phyloP scores from a whole-genome alignment of 2,113 vertebrate species.

The Nestor notabilis region DNA sequence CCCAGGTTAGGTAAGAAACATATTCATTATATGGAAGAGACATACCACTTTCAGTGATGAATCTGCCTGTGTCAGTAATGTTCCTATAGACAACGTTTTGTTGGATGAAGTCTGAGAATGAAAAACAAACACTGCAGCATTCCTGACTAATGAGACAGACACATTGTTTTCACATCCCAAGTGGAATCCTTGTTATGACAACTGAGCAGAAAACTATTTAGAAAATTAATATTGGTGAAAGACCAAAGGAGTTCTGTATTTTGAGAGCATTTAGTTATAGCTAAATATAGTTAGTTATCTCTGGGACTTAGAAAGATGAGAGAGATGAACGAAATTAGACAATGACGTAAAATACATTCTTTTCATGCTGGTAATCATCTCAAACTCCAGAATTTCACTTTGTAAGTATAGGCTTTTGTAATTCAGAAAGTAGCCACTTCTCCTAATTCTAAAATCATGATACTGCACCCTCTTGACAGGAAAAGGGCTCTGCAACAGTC shows the following conservation, averaged over 20 bases:
- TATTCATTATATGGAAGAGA: background rate
- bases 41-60: slow-evolving; percentile 63
- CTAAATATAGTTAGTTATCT: background rate
- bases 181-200: background rate
- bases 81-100: slow-evolving; percentile 47
- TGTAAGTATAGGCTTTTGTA: background rate
- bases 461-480: background rate
- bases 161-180: background rate
- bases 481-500: background rate
- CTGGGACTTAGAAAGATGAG: background rate
- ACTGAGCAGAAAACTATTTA: background rate
- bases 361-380: background rate
- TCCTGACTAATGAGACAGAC: background rate
- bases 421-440: background rate
- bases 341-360: background rate
- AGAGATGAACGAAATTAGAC: background rate
- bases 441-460: background rate
- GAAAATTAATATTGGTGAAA: background rate
- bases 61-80: background rate
- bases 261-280: no score
- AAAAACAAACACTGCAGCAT: background rate
- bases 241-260: background rate
- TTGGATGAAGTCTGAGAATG: slow-evolving; percentile 50
- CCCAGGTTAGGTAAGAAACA: background rate
- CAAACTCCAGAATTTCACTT: background rate